Evolutionary conservation across 2,888 invertebrate species (phyloP).

Genomic region (Agapostemon virescens): DNA sequence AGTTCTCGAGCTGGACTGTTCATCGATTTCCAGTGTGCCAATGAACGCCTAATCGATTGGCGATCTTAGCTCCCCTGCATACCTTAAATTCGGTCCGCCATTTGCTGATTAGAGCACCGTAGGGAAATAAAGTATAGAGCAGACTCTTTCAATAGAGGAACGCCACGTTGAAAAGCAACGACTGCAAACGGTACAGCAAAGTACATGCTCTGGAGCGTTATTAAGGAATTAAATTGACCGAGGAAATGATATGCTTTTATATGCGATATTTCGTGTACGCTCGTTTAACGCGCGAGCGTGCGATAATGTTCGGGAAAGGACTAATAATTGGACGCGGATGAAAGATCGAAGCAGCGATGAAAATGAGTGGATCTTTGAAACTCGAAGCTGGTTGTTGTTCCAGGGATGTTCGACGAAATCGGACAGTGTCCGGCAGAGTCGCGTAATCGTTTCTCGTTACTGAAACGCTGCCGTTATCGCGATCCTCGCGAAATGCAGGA

Average conservation of each 20-base stretch:
- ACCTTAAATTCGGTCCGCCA: no score
- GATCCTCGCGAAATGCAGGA: slow-evolving; percentile 32
- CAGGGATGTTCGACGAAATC: not conserved
- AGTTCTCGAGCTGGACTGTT: no score
- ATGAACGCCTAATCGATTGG: no score
- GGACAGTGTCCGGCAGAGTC: not conserved
- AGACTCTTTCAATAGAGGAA: not conserved
- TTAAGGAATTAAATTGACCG: not conserved
- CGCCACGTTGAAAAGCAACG: not conserved
- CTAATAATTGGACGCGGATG: no score
- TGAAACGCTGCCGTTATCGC: not conserved
- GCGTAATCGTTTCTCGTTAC: slow-evolving; percentile 43
- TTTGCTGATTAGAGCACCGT: no score
- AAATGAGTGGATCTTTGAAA: no score
- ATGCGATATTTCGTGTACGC: not conserved
- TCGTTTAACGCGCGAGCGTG: not conserved
- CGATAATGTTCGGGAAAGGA: no score
- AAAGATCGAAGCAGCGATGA: not conserved
- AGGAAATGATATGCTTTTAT: not conserved
- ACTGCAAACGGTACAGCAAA: not conserved
- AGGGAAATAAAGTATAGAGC: no score
- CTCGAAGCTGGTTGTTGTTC: not conserved
- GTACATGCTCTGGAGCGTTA: not conserved
- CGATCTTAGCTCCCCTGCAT: no score
- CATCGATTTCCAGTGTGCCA: no score